Conservation (phyloP, 1,140 invertebrate genomes). For the Holotrichia oblita region DNA sequence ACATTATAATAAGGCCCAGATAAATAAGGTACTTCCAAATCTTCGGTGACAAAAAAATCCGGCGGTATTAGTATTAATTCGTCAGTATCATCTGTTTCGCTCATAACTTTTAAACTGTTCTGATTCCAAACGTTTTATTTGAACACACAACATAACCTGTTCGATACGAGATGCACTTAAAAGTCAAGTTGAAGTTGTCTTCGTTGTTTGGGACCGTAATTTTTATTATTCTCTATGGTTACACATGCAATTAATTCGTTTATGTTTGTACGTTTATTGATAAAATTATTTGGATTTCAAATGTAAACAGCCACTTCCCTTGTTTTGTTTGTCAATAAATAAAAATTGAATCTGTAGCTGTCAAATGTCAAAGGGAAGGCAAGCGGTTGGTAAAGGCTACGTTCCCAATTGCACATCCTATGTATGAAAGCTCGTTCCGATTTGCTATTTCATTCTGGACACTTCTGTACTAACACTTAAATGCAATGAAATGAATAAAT, state of each 20-base stretch:
- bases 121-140: not conserved
- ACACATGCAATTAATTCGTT: slow-evolving; percentile 17
- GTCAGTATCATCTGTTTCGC: slow-evolving; percentile 85
- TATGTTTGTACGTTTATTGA: not conserved
- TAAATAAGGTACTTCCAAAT: slow-evolving; percentile 60
- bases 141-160: slow-evolving; percentile 11
- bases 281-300: not conserved
- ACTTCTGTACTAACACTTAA: no score
- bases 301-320: not conserved
- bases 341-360: not conserved
- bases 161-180: not conserved
- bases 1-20: slow-evolving; percentile 59
- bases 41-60: slow-evolving; percentile 71
- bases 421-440: not conserved
- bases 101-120: slow-evolving; percentile 65
- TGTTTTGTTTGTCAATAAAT: not conserved
- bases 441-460: not conserved
- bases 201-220: not conserved
- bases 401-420: not conserved
- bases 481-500: no score
- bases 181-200: not conserved
- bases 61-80: slow-evolving; percentile 79
- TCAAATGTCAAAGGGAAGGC: not conserved
- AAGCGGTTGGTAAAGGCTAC: not conserved
- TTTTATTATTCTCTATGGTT: slow-evolving; percentile 19